phyloP scores from a whole-genome alignment of 2,113 vertebrate species.

The Lipotes vexillifer region DNA sequence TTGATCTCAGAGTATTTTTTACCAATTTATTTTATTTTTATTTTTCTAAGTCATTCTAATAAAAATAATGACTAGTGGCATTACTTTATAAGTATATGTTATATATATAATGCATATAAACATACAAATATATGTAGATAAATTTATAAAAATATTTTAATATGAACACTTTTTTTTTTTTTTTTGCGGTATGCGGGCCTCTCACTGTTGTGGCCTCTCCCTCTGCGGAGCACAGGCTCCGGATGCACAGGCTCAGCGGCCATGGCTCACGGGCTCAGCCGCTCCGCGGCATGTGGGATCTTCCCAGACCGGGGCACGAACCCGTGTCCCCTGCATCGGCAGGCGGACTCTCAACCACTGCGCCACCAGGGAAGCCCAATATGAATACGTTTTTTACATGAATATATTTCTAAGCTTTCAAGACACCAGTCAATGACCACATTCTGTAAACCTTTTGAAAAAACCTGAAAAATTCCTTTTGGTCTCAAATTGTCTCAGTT shows the following conservation, averaged over 20 bases:
- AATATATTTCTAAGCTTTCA: constrained; percentile 20
- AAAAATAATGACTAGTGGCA: constrained; percentile 1
- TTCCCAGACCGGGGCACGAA: too few species aligned
- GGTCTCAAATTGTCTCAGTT: not conserved
- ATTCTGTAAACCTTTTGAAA: not conserved
- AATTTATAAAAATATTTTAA: not conserved
- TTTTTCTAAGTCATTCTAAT: constrained; percentile 13
- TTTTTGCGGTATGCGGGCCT: too few species aligned
- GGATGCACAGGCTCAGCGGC: too few species aligned
- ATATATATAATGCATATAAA: not conserved
- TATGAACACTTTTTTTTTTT: not conserved
- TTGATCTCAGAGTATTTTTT: not conserved
- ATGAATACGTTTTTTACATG: not conserved
- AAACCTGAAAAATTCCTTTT: not conserved
- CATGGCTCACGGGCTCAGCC: too few species aligned
- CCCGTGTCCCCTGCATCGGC: too few species aligned
- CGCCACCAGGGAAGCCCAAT: too few species aligned
- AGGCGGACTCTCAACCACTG: too few species aligned
- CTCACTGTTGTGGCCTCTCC: too few species aligned
- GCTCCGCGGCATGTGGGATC: too few species aligned
- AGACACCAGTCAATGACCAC: not conserved
- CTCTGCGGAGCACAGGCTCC: too few species aligned
- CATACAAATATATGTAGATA: not conserved
- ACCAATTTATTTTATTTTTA: not conserved
- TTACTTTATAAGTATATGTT: not conserved